These are phyloP conservation scores for Ancistrus triradiatus DNA, from an alignment of 2,113 vertebrate genomes.

Conservation along the genomic window DNA sequence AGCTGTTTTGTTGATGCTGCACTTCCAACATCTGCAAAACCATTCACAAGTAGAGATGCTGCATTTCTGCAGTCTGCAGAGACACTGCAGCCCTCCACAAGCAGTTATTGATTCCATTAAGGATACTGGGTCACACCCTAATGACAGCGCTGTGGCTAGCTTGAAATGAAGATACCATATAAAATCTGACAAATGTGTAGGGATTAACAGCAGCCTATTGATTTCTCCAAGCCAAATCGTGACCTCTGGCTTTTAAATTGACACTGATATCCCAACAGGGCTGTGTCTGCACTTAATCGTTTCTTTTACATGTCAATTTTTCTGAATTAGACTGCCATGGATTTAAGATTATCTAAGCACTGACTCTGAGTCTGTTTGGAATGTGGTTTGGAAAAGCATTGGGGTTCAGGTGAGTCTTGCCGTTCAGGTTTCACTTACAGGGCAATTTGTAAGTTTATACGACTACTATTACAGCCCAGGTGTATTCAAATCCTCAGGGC, in stretches of 20 bases:
- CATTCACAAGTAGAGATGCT: neutral
- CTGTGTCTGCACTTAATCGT: too few relatives aligned
- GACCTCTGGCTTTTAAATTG: too few relatives aligned
- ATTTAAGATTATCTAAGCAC: too few relatives aligned
- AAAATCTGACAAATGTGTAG: neutral
- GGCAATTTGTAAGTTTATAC: neutral
- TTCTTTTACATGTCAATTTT: too few relatives aligned
- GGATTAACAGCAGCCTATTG: neutral
- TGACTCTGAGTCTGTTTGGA: neutral
- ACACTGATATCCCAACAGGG: too few relatives aligned
- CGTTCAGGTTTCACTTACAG: neutral
- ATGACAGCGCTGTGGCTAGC: constrained; percentile 15
- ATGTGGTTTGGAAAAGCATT: neutral
- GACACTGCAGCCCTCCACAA: neutral
- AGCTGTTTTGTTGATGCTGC: neutral
- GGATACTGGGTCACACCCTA: neutral
- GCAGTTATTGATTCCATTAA: constrained; percentile 22
- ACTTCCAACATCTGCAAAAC: neutral
- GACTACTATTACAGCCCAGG: neutral
- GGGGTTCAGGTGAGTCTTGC: neutral
- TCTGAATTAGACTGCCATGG: too few relatives aligned
- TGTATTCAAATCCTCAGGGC: neutral
- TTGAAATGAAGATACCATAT: neutral
- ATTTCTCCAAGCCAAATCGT: too few relatives aligned
- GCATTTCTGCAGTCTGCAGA: neutral